These are phyloP conservation scores for Pachycephala philippinensis DNA, from an alignment of 2,113 vertebrate species.

Conservation along the genomic window DNA sequence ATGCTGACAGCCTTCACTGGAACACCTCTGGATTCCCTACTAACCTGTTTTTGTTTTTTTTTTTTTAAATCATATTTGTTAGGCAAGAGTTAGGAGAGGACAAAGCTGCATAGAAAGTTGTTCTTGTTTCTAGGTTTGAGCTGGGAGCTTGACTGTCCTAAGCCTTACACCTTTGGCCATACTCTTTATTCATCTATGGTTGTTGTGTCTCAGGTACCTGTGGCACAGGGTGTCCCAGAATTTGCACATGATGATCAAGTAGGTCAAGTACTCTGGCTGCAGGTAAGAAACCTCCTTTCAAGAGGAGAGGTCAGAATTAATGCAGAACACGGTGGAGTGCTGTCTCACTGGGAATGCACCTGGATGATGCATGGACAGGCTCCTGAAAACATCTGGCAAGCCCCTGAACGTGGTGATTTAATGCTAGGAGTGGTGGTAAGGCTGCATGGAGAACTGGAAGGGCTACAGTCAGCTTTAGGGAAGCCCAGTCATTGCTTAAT, in stretches of 20 bases:
- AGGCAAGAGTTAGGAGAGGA: neutral
- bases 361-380: neutral
- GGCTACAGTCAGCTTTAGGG: neutral
- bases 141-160: neutral
- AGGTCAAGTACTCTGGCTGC: neutral
- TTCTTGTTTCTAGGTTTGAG: neutral
- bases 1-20: neutral
- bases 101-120: neutral
- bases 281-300: neutral
- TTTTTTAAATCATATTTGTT: neutral
- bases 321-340: neutral
- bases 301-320: neutral
- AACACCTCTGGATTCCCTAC: neutral
- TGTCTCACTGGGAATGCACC: neutral
- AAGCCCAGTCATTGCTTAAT: neutral
- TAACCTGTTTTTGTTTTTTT: neutral
- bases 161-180: neutral
- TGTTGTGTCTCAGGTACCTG: neutral
- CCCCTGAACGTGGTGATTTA: rapidly evolving
- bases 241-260: rapidly evolving
- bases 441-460: neutral
- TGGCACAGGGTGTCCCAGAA: neutral
- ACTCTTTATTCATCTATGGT: neutral
- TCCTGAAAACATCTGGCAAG: neutral
- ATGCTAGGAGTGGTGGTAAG: neutral